These are phyloP conservation scores for Formica aserva DNA, from an alignment of 2,888 invertebrate genomes.

Conservation along the genomic window DNA sequence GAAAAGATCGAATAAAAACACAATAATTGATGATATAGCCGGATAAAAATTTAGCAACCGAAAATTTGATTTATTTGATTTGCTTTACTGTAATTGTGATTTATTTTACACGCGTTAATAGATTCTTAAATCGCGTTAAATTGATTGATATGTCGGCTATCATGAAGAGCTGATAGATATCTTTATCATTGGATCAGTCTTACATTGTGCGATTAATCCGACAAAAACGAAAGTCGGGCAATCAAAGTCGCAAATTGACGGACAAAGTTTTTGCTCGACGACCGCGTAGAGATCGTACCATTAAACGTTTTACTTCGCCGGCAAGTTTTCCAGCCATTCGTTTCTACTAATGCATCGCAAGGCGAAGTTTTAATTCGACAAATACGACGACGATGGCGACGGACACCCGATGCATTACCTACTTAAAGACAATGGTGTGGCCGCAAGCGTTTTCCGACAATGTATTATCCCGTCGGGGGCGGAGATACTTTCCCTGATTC, in stretches of 20 bases:
- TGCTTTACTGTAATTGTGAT: neutral
- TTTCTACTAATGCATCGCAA: constrained; percentile 55
- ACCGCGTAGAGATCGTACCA: constrained; percentile 6
- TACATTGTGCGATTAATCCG: constrained; percentile 18
- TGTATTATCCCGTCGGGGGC: constrained; percentile 67
- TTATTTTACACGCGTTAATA: neutral
- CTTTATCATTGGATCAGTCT: constrained; percentile 13
- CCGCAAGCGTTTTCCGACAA: constrained; percentile 74
- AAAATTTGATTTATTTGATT: neutral
- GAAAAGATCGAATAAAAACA: neutral
- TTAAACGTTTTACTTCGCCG: constrained; percentile 50
- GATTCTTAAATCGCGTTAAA: neutral
- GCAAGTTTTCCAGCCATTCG: constrained; percentile 38
- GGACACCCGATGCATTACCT: constrained; percentile 72
- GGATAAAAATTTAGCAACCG: neutral
- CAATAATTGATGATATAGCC: neutral
- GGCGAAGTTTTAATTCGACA: constrained; percentile 63
- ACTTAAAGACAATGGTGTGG: constrained; percentile 74
- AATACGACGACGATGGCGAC: constrained; percentile 49
- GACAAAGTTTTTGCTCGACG: constrained; percentile 23
- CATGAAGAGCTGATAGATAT: neutral
- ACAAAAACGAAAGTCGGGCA: constrained; percentile 16
- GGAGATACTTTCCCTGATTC: constrained; percentile 75
- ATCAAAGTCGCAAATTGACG: constrained; percentile 46
- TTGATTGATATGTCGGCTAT: neutral